Evolutionary conservation across 1,140 invertebrate species (phyloP), one percentile per base, ranked within the genome.

Genomic region (Cyrtorhinus lividipennis): DNA sequence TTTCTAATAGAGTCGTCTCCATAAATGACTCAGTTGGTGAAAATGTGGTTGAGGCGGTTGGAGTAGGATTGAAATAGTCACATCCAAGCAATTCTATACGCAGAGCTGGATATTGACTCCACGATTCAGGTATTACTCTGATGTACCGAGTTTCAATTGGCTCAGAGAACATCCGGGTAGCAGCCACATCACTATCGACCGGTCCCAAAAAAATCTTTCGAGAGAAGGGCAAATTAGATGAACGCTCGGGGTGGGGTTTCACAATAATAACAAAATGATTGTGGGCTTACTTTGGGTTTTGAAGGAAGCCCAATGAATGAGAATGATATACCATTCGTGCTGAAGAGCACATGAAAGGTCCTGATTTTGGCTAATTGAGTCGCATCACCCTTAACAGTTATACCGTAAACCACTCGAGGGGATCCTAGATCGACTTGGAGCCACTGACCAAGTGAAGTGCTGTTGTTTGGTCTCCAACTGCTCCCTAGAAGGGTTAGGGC

Each of bases 51-150:
- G 56, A 23, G 12, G 1, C 1, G 45, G 13, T 5, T 15, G 48
- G 10, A 12, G 48, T 53, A 12, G 48, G 10, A 10, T 12, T 15
- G 20, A 20, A 26, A 15, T 23, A 8, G 2, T 59, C 25, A 62
- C 90, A 93, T 24, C 88, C 87, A 38, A 90, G 76, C 1, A 91
- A 67, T 68, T 91, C 87, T 23, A 88, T 71, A 57, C 81, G 76
- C 62, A 92, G 74, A 0, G 86, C 79, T 48, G 89, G 87, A 12
- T 78, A 80, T 1, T 80, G 79, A 66, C 86, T 79, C 88, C 88
- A 93, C 0, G 84, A 81, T 2, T 81, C 71, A 0, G 90, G 90
- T 63, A 79, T 78, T 26, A 92, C 77, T 58, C 85, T 77, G 1
- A 92, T 66, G 23, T 83, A 79, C 65, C 80, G 80, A 0, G 88